These are phyloP conservation scores for Lithophane socia DNA, from an alignment of 2,888 invertebrate genomes.

Conservation along the genomic window DNA sequence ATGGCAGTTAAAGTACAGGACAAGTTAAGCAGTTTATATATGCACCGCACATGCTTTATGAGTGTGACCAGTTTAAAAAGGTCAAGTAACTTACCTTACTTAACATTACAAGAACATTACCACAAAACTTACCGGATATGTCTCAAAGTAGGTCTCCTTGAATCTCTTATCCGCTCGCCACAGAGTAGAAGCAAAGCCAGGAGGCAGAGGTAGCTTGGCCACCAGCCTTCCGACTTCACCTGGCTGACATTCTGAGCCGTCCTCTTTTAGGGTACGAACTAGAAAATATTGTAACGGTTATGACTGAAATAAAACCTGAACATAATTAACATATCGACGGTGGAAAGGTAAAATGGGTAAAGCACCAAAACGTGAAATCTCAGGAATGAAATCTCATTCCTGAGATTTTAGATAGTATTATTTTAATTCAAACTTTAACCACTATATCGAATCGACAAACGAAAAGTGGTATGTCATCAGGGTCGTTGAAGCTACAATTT, in stretches of 20 bases:
- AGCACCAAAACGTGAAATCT: no score
- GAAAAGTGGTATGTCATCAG: neutral
- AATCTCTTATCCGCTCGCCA: constrained; percentile 95
- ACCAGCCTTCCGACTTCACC: constrained; percentile 96
- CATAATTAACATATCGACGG: no score
- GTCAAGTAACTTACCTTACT: neutral
- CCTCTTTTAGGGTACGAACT: constrained; percentile 86
- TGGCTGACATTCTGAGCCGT: constrained; percentile 92
- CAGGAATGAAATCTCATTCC: no score
- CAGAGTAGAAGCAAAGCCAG: constrained; percentile 96
- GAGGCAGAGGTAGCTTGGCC: constrained; percentile 96
- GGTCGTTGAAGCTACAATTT: neutral
- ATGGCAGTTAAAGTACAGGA: neutral
- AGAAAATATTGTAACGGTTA: constrained; percentile 41
- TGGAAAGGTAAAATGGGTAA: no score
- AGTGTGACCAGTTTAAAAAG: neutral
- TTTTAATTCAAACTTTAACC: neutral
- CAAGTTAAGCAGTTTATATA: no score
- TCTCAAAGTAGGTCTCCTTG: constrained; percentile 95
- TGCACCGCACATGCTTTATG: neutral
- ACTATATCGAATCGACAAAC: neutral
- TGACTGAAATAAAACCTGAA: neutral
- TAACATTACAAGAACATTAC: neutral
- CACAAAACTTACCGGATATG: constrained; percentile 92
- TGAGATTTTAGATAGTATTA: no score